Percentiles rank a stretch among this genome's conserved stretches.
These are phyloP conservation scores for Vanessa tameamea DNA, from an alignment of 1,140 invertebrate species.

Conservation along the genomic window DNA sequence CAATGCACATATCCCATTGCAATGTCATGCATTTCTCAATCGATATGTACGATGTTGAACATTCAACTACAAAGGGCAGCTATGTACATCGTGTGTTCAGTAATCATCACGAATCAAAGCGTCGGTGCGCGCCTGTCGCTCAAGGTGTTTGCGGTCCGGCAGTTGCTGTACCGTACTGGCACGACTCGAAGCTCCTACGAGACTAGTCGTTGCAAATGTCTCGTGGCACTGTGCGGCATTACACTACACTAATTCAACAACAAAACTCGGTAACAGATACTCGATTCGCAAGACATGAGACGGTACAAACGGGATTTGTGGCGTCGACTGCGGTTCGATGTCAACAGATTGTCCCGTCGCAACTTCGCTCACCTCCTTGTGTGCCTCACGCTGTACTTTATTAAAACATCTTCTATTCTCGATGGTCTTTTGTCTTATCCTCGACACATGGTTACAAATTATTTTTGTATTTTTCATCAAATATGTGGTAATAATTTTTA, in stretches of 20 bases:
- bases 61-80: slow-evolving; percentile 67
- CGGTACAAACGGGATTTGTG: slow-evolving; percentile 68
- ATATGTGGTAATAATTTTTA: slow-evolving; percentile 41
- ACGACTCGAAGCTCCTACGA: slow-evolving; percentile 71
- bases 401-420: slow-evolving; percentile 29
- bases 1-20: slow-evolving; percentile 64
- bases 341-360: slow-evolving; percentile 35
- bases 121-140: slow-evolving; percentile 71
- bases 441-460: slow-evolving; percentile 35
- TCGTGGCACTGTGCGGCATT: slow-evolving; percentile 68
- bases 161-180: slow-evolving; percentile 63
- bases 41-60: slow-evolving; percentile 55
- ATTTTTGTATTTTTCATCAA: slow-evolving; percentile 32
- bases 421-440: slow-evolving; percentile 32
- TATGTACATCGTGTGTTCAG: slow-evolving; percentile 70
- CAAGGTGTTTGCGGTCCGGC: slow-evolving; percentile 63
- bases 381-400: slow-evolving; percentile 35
- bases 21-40: slow-evolving; percentile 65
- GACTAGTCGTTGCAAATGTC: slow-evolving; percentile 67
- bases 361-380: slow-evolving; percentile 50
- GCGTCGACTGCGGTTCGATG: slow-evolving; percentile 43
- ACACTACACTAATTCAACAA: slow-evolving; percentile 77
- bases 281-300: slow-evolving; percentile 72
- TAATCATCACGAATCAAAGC: slow-evolving; percentile 67
- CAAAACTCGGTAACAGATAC: slow-evolving; percentile 74